These are phyloP conservation scores for Synergus japonicus DNA, from an alignment of 2,888 invertebrate species.

Conservation along the genomic window DNA sequence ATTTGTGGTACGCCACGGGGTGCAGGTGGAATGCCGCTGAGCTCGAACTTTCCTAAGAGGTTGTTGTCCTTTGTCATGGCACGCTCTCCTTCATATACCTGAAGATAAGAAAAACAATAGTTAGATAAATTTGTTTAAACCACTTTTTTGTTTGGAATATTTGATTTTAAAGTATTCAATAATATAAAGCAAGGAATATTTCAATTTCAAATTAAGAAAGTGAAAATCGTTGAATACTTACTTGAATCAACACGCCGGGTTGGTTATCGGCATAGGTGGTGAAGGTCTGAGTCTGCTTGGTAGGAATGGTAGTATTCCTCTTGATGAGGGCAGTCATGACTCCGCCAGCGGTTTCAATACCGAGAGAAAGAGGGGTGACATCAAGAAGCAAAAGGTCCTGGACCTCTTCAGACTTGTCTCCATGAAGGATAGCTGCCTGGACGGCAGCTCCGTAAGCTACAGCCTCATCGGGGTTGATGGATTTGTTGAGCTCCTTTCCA, in stretches of 20 bases:
- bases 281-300: constrained; percentile 88
- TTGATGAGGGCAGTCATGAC: constrained; percentile 92
- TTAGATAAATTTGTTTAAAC: neutral
- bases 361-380: constrained; percentile 87
- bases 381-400: constrained; percentile 92
- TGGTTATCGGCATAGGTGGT: constrained; percentile 96
- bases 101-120: neutral
- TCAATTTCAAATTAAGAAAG: neutral
- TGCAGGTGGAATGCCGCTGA: constrained; percentile 90
- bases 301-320: constrained; percentile 89
- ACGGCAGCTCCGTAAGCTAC: constrained; percentile 86
- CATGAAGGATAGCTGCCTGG: constrained; percentile 83
- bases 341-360: constrained; percentile 91
- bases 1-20: constrained; percentile 88
- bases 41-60: constrained; percentile 88
- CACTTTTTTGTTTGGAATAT: neutral
- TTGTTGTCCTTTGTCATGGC: constrained; percentile 96
- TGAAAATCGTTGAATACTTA: constrained; percentile 36
- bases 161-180: neutral
- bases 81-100: constrained; percentile 90
- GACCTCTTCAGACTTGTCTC: constrained; percentile 79
- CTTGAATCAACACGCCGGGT: constrained; percentile 90
- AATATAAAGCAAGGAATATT: neutral
- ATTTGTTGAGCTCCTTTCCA: constrained; percentile 84
- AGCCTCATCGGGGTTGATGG: constrained; percentile 87